phyloP scores from a whole-genome alignment of 2,113 vertebrate genomes.

The Pseudolaguvia tuberculata region DNA sequence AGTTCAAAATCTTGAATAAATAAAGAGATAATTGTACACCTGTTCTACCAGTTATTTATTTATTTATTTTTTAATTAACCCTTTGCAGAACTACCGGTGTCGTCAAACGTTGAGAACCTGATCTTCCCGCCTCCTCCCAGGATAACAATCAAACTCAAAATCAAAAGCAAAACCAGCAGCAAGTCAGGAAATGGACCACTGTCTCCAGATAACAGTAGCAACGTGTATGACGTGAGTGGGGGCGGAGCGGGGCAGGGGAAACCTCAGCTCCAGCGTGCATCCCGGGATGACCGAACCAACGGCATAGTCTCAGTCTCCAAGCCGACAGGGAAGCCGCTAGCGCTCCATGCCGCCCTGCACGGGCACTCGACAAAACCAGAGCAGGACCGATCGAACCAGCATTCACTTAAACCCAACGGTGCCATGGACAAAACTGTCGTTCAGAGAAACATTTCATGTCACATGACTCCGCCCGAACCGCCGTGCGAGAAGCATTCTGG shows the following conservation, averaged over 20 bases:
- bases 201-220: constrained; percentile 74
- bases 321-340: constrained; percentile 75
- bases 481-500: constrained; percentile 64
- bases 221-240: constrained; percentile 56
- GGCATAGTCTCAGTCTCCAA: constrained; percentile 67
- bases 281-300: constrained; percentile 75
- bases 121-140: constrained; percentile 85
- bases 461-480: constrained; percentile 65
- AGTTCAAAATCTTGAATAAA: too few species aligned
- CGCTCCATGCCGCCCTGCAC: constrained; percentile 77
- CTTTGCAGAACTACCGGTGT: constrained; percentile 75
- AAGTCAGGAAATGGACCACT: constrained; percentile 76
- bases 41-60: background rate
- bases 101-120: constrained; percentile 78
- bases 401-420: constrained; percentile 74
- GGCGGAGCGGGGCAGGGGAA: constrained; percentile 71
- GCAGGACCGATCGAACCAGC: constrained; percentile 10
- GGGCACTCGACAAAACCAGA: constrained; percentile 77
- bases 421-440: constrained; percentile 68
- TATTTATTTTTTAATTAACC: background rate
- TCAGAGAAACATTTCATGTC: constrained; percentile 80
- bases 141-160: constrained; percentile 96
- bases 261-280: constrained; percentile 66
- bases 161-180: constrained; percentile 74
- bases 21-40: too few species aligned